These are phyloP conservation scores for Dolichallabes microphthalmus DNA, from an alignment of 2,113 vertebrate species.

Conservation along the genomic window DNA sequence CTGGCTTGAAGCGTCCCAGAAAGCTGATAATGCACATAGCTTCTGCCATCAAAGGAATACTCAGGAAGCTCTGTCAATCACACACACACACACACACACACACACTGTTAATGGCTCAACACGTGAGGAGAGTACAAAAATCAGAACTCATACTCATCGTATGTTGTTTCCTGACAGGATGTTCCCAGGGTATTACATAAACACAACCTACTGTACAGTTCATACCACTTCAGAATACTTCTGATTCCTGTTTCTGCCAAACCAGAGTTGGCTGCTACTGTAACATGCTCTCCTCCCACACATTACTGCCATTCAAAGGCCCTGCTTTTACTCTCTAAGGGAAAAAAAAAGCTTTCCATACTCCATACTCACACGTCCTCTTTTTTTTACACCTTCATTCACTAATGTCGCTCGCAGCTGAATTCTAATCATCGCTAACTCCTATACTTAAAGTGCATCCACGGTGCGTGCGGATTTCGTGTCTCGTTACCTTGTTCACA, in stretches of 20 bases:
- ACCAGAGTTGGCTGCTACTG: constrained; percentile 22
- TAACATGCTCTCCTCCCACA: constrained; percentile 41
- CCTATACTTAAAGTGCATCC: neutral
- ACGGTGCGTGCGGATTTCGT: neutral
- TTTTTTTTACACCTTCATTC: constrained; percentile 17
- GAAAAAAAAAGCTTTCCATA: neutral
- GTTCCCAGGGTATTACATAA: constrained; percentile 27
- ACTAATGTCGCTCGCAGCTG: neutral
- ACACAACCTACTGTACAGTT: constrained; percentile 29
- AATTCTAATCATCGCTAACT: neutral
- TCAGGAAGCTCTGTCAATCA: constrained; percentile 75
- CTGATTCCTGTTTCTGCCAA: constrained; percentile 33
- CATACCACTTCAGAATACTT: constrained; percentile 28
- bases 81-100: constrained; percentile 28
- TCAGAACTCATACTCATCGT: neutral
- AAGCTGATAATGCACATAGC: constrained; percentile 78
- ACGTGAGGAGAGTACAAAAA: neutral
- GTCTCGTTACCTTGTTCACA: constrained; percentile 79
- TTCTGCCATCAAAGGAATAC: constrained; percentile 78
- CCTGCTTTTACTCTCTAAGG: neutral
- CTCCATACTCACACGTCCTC: neutral
- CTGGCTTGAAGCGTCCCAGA: constrained; percentile 64
- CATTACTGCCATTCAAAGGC: constrained; percentile 31
- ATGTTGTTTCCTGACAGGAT: constrained; percentile 14
- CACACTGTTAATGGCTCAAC: neutral